These are phyloP conservation scores for Poecilia wingei DNA, from an alignment of 2,797 vertebrate genomes.

Conservation along the genomic window DNA sequence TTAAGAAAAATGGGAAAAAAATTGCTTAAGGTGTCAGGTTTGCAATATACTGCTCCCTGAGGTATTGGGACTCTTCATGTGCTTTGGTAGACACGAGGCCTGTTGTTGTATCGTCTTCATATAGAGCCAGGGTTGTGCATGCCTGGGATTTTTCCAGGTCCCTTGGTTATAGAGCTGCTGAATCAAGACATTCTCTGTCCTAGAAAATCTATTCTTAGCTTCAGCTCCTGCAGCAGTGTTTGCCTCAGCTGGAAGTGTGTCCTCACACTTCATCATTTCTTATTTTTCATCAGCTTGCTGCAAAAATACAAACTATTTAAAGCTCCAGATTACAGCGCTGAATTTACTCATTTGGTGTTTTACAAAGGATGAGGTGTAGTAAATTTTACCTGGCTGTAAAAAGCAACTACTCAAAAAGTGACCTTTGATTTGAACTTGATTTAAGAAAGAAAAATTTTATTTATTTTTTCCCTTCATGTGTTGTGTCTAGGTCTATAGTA, in stretches of 20 bases:
- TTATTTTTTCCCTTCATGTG: background rate
- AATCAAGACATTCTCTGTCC: constrained; percentile 69
- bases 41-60: constrained; percentile 25
- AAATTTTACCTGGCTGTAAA: constrained; percentile 13
- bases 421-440: background rate
- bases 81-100: constrained; percentile 29
- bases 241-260: constrained; percentile 42
- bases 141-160: constrained; percentile 53
- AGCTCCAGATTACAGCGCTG: background rate
- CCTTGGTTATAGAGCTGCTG: constrained; percentile 61
- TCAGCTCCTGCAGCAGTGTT: constrained; percentile 51
- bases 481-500: constrained; percentile 85
- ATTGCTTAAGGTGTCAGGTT: constrained; percentile 2
- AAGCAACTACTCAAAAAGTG: background rate
- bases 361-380: background rate
- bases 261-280: constrained; percentile 44
- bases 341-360: constrained; percentile 11
- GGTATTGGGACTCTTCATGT: constrained; percentile 25
- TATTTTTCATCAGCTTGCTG: constrained; percentile 32
- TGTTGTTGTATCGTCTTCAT: constrained; percentile 39
- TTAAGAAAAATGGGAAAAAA: constrained; percentile 15
- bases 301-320: constrained; percentile 14
- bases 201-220: constrained; percentile 76
- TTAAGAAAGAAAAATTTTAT: background rate
- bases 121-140: constrained; percentile 52